Evolutionary conservation across 2,888 invertebrate genomes (phyloP), one percentile per base, ranked within the genome.

Genomic region (Catocala nupta): DNA sequence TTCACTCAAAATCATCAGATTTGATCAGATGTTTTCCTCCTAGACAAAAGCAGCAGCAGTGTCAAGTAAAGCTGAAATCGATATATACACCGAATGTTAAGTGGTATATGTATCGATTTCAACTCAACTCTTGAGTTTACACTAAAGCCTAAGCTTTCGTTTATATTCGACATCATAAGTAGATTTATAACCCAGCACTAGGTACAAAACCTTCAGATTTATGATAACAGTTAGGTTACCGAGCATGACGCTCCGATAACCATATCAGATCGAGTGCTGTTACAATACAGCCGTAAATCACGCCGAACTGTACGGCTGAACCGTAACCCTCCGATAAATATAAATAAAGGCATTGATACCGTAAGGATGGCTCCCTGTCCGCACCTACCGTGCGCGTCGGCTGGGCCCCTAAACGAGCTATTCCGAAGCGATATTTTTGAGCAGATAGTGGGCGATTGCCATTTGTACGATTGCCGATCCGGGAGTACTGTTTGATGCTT

Each of bases 301-400:
- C 66, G 63, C 42, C 52, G 62, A 64, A 63, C 57, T 12, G 59
- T 62, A 59, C 72, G 64, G 64, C 64, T 61, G 63, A 75, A 59
- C 66, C 67, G 65, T 60, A 68, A 65, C 77, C 77, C 66, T 73
- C 55, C 73, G 59, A 76, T 77, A 76, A 73, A 78, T 76, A 78
- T 77, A 77, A 77, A 78, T 69, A 78, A 70, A 64, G 65, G 61
- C 73, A 65, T 71, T 67, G 79, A 76, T 78, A 69, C 63, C 58
- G 59, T 61, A 50, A 63, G 58, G 65, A 78, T 65, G 63, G 70
- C 43, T 66, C 68, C 66, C 68, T 57, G 68, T 68, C 61, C 58
- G 60, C 78, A 73, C 73, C 64, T 70, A 59, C 56, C 51, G 61
- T 45, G 45, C 44, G 54, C 55, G 51, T 50, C 44, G 25, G 39